Base-by-base conservation (phyloP, 2,888 invertebrate species). In the Tipula lateralis region DNA sequence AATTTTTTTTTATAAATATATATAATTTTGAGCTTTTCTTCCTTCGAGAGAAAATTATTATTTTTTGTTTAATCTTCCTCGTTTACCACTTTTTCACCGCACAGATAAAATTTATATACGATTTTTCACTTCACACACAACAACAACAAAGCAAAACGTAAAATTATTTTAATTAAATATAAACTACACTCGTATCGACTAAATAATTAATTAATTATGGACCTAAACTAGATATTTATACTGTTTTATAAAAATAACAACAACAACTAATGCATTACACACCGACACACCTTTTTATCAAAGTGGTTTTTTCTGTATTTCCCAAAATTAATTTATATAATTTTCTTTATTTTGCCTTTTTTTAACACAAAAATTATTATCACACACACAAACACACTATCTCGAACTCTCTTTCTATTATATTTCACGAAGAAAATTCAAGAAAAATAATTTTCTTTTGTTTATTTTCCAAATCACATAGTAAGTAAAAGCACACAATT, bases 201-300 rank as follows among this genome's bases (percentile, higher is more conserved):
- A 66, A 66, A 66, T 66, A 66, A 66, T 66, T 66, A 66, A 66
- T 66, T 66, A 66, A 66, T 66, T 66, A 19, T 66, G 66, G 66
- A 66, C 66, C 66, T 66, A 24, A 50, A 50, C n/a, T 50, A 66
- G 24, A 66, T 7, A 66, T 9, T 12, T 13, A 66, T 9, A 66
- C 24, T 12, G 66, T 66, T 50, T 44, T 44, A 44, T 44, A 44
- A 44, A 44, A 44, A 32, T 32, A 44, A 44, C 5, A 66, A 66
- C 19, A 66, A 66, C 19, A 66, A 19, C 66, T 66, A 24, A 66
- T 24, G 0, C 24, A 24, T 24, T 66, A 66, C 66, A 66, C 66
- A 66, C 24, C 9, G 66, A n/a, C 66, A 66, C 66, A 66, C 66
- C 66, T 66, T 66, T 66, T 66, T 66, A 66, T 3, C 66, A 66